Percentiles rank a stretch among this genome's conserved stretches.
Evolutionary conservation across 2,797 vertebrate species (phyloP).

Genomic region (Simalia tracyae): DNA sequence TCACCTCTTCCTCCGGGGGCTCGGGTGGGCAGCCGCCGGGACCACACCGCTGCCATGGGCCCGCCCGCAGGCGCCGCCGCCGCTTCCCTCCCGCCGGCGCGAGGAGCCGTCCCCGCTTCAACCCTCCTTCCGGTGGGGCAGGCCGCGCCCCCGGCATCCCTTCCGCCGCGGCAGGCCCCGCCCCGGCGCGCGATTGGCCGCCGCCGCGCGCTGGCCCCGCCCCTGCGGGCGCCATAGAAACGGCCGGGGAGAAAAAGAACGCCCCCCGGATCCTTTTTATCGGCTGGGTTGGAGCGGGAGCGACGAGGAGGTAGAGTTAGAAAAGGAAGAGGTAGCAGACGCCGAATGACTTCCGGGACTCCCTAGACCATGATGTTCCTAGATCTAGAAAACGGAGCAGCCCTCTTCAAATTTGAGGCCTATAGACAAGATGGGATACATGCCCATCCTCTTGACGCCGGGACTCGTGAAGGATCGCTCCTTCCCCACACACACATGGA

Average conservation of each 20-base stretch:
- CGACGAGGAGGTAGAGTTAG: neutral
- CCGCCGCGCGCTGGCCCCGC: neutral
- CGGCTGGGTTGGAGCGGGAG: neutral
- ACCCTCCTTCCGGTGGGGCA: neutral
- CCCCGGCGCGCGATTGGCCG: neutral
- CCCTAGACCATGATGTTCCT: accelerated
- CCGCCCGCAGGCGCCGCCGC: neutral
- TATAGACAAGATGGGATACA: neutral
- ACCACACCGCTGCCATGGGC: neutral
- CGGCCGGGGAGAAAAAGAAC: accelerated
- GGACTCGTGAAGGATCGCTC: neutral
- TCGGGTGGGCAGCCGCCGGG: neutral
- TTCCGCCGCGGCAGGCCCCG: neutral
- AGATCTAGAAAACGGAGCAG: neutral
- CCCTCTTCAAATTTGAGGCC: neutral
- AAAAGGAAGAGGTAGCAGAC: no score
- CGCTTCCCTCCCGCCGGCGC: neutral
- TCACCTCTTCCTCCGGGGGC: neutral
- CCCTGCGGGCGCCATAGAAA: neutral
- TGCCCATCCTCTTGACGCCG: neutral
- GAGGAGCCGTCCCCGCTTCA: neutral
- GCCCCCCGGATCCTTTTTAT: neutral
- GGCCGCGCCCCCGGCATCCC: neutral
- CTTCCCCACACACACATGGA: neutral
- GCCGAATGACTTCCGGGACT: neutral